Evolutionary conservation across 2,888 invertebrate genomes (phyloP).

Genomic region (Plusia festucae): DNA sequence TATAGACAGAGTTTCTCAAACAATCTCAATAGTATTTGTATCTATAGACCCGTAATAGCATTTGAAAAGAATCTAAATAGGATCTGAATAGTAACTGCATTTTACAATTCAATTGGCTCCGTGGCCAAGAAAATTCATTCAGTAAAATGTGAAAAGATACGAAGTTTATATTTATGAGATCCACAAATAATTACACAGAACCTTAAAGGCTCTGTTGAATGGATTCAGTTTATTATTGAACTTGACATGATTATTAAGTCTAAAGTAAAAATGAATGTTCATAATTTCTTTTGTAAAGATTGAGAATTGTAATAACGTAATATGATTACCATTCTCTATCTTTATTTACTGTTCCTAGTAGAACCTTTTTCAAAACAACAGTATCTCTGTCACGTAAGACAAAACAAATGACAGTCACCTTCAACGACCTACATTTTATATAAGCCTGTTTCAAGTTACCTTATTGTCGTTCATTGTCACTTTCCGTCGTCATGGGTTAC

Average conservation of each 20-base stretch:
- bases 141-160: neutral
- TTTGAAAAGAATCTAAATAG: conserved; percentile 2
- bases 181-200: too few species aligned
- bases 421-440: conserved; percentile 34
- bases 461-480: conserved; percentile 56
- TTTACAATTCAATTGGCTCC: neutral
- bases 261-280: too few species aligned
- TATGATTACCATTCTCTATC: too few species aligned
- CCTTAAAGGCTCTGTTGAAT: too few species aligned
- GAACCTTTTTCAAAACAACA: neutral
- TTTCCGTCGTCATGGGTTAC: conserved; percentile 36
- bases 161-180: neutral
- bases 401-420: conserved; percentile 5
- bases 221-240: too few species aligned
- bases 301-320: too few species aligned
- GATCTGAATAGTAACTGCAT: neutral
- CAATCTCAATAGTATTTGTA: neutral
- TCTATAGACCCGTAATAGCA: neutral
- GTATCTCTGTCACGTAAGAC: neutral
- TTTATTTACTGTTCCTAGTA: too few species aligned
- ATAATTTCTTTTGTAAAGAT: too few species aligned
- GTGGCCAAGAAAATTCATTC: neutral
- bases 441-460: conserved; percentile 19
- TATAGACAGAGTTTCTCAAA: neutral
- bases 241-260: too few species aligned